These are phyloP conservation scores for Coendou prehensilis DNA, from an alignment of 2,797 vertebrate species.

Conservation along the genomic window DNA sequence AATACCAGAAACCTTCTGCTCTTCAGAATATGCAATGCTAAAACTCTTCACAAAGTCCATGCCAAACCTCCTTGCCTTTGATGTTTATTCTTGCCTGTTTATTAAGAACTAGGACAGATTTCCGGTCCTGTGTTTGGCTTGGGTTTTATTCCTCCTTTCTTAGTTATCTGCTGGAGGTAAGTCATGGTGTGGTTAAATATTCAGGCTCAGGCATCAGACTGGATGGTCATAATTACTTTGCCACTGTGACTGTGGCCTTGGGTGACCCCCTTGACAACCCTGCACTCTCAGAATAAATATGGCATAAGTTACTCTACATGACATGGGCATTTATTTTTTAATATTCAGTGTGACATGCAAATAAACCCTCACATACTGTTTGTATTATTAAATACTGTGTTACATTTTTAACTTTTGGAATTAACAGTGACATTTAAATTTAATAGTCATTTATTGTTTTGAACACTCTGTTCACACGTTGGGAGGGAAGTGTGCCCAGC, in stretches of 20 bases:
- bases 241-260: background rate
- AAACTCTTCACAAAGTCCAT: background rate
- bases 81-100: background rate
- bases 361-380: background rate
- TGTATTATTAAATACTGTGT: background rate
- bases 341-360: background rate
- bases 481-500: background rate
- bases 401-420: constrained; percentile 50
- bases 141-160: background rate
- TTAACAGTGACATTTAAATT: background rate
- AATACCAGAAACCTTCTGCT: background rate
- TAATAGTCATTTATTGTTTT: constrained; percentile 22
- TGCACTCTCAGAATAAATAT: background rate
- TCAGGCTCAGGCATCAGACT: background rate
- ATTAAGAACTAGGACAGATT: background rate
- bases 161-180: background rate
- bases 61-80: background rate
- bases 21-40: constrained; percentile 1
- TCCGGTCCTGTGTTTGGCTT: background rate
- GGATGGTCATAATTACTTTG: background rate
- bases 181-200: background rate
- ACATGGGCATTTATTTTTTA: background rate
- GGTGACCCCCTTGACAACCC: background rate
- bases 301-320: background rate
- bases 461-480: background rate